These are phyloP conservation scores for Thyatira batis DNA, from an alignment of 2,888 invertebrate genomes.

Conservation along the genomic window DNA sequence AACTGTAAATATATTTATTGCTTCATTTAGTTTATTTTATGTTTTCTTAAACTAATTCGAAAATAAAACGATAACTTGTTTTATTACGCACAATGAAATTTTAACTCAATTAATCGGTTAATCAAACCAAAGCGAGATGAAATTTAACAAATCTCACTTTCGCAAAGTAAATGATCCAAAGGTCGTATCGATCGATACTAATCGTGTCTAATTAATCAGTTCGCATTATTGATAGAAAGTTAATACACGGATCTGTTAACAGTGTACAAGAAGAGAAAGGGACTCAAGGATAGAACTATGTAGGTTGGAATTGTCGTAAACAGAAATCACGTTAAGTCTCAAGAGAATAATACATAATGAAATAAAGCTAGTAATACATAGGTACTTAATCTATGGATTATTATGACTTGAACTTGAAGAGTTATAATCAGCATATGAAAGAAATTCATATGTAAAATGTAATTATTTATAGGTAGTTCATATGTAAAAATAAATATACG, in stretches of 20 bases:
- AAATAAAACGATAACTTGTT: not conserved
- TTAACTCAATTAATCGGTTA: slow-evolving; percentile 23
- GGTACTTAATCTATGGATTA: not conserved
- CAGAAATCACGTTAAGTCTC: slow-evolving; percentile 20
- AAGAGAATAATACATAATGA: too few species aligned
- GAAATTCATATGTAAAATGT: not conserved
- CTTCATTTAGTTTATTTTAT: not conserved
- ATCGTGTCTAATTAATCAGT: slow-evolving; percentile 79
- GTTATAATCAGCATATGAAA: not conserved
- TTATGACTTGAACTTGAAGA: not conserved
- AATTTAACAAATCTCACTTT: slow-evolving; percentile 50
- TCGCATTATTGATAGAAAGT: slow-evolving; percentile 76
- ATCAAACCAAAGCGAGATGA: slow-evolving; percentile 32
- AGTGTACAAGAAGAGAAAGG: slow-evolving; percentile 71
- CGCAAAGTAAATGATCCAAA: slow-evolving; percentile 49
- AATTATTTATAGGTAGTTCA: too few species aligned
- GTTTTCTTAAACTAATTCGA: not conserved
- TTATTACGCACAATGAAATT: not conserved
- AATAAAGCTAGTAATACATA: too few species aligned
- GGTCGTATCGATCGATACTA: slow-evolving; percentile 57
- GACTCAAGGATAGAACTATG: slow-evolving; percentile 51
- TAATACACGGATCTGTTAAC: slow-evolving; percentile 52
- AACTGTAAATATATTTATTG: not conserved
- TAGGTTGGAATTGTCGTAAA: slow-evolving; percentile 50
- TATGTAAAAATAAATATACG: too few species aligned